These are phyloP conservation scores for Silurus meridionalis DNA, from an alignment of 2,113 vertebrate genomes.

Conservation along the genomic window DNA sequence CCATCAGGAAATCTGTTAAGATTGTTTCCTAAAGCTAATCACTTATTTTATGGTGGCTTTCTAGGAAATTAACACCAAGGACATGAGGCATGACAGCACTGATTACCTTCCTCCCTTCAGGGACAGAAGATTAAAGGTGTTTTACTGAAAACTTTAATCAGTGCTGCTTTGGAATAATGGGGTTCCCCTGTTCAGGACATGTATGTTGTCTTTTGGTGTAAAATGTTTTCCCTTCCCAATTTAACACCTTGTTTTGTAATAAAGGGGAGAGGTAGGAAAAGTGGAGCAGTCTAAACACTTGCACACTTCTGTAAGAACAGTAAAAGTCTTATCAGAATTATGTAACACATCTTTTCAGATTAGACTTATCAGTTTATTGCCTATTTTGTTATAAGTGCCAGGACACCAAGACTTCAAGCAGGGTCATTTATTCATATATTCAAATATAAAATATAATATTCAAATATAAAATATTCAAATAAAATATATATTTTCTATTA, in stretches of 20 bases:
- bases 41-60: slow-evolving; percentile 50
- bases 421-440: not conserved
- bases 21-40: slow-evolving; percentile 50
- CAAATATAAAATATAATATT: too few relatives aligned
- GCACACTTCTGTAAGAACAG: not conserved
- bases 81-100: slow-evolving; percentile 27
- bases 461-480: too few relatives aligned
- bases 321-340: not conserved
- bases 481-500: too few relatives aligned
- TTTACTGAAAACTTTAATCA: slow-evolving; percentile 17
- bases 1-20: slow-evolving; percentile 40
- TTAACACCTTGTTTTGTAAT: not conserved
- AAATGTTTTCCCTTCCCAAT: not conserved
- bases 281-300: not conserved
- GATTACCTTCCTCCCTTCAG: slow-evolving; percentile 25
- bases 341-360: too few relatives aligned
- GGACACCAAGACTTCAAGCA: not conserved
- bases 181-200: not conserved
- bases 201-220: not conserved
- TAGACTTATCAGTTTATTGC: too few relatives aligned
- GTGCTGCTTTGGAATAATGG: not conserved
- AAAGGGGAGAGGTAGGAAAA: not conserved
- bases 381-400: not conserved
- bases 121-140: slow-evolving; percentile 25
- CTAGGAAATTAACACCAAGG: slow-evolving; percentile 33